Evolutionary conservation across 2,797 vertebrate genomes (phyloP).

Genomic region (Sarcophilus harrisii): DNA sequence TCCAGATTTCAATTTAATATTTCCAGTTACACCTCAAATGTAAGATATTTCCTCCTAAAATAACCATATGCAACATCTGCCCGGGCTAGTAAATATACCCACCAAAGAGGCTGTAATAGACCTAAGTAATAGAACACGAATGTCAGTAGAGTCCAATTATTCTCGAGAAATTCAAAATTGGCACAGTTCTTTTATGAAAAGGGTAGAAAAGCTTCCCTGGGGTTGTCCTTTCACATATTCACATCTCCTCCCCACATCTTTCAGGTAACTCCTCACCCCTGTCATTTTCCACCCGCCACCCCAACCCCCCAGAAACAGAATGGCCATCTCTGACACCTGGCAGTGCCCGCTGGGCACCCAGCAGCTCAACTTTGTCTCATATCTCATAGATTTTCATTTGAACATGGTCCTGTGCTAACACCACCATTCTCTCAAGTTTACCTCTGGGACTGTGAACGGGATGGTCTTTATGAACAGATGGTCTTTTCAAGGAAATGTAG

Average conservation of each 20-base stretch:
- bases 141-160: slow-evolving; percentile 1
- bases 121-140: not conserved
- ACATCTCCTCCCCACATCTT: not conserved
- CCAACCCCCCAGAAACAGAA: slow-evolving; percentile 51
- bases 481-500: slow-evolving; percentile 85
- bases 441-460: slow-evolving; percentile 79
- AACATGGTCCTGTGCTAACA: slow-evolving; percentile 73
- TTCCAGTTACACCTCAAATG: slow-evolving; percentile 48
- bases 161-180: slow-evolving; percentile 43
- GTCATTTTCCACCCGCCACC: not conserved
- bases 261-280: not conserved
- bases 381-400: slow-evolving; percentile 77
- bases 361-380: slow-evolving; percentile 59
- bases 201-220: not conserved
- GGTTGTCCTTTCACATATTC: not conserved
- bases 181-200: slow-evolving; percentile 16
- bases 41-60: slow-evolving; percentile 41
- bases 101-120: slow-evolving; percentile 2
- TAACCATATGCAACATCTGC: not conserved
- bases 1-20: slow-evolving; percentile 40
- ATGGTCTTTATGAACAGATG: slow-evolving; percentile 86
- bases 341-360: slow-evolving; percentile 61
- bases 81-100: not conserved
- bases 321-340: slow-evolving; percentile 60
- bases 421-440: slow-evolving; percentile 75